Evolutionary conservation across 2,888 invertebrate species (phyloP), one percentile per base, ranked within the genome.

Genomic region (Spodoptera picta): DNA sequence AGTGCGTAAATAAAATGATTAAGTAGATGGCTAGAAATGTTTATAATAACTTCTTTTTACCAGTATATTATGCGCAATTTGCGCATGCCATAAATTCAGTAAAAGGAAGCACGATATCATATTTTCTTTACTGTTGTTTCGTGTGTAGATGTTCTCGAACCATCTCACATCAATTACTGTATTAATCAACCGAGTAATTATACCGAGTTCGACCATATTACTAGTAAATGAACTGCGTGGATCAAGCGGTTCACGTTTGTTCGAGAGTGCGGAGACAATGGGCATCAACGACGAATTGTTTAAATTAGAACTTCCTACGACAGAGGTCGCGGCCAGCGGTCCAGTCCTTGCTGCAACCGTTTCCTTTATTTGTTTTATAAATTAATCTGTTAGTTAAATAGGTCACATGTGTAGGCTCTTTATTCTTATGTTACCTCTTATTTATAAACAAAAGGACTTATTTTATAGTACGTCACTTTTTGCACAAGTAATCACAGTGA

Each of bases 291-390:
- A 73, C 62, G 84, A 87, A 88, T 89, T 90, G 89, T 88, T 89
- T 91, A 87, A 91, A 91, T 91, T 91, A 80, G 86, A 73, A 89
- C 90, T 89, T 92, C 91, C 91, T 87, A 79, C 71, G 60, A 57
- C 61, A 63, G 70, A 77, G 77, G 80, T 77, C 78, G 73, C 60
- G 52, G 54, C 12, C 46, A 53, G 59, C 49, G 53, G 43, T 45
- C 57, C 48, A 60, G 54, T 59, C 71, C 78, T 66, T 60, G 56
- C 45, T 55, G 64, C 57, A 41, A 58, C 27, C 23, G 62, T 59
- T 75, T 75, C 79, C 75, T 72, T 76, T 69, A 73, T 75, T 79
- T 75, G 66, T 72, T 66, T 56, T 27, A 72, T 47, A 56, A 56
- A 65, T 71, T 67, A 48, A 63, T 66, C 46, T 66, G 57, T 58